Evolutionary conservation across 2,888 invertebrate genomes (phyloP), one percentile per base, ranked within the genome.

Genomic region (Drosophila kambysellisi): DNA sequence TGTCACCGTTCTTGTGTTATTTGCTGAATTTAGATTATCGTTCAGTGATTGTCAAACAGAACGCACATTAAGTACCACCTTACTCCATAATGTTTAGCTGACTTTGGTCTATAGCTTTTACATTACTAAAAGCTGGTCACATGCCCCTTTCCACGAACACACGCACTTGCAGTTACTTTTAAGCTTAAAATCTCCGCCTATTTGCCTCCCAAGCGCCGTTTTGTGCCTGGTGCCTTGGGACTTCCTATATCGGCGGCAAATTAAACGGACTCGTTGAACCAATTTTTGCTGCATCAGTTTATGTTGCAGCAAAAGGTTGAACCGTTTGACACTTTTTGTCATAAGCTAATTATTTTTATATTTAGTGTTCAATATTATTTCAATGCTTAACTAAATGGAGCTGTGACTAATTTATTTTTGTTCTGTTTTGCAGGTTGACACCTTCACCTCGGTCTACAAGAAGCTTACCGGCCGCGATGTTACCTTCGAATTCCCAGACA

Each of bases 381-480:
- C 0, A 15, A 25, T 39, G 29, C 8, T 4, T 1, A 8, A 3
- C 11, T 12, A 29, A 2, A 37, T 20, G 0, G 4, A n/a, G 20
- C 41, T 41, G 48, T 30, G 9, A 66, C 52, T 79, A 74, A 82
- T 64, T 37, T 52, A 0, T 60, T 35, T 64, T 53, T 66, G 80
- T 65, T 81, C 84, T 51, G 30, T 3, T 4, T 95, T 95, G 52
- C 95, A 99, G 99, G 97, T 98, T 91, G 99, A 99, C 93, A 99
- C 99, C 79, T 99, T 99, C 94, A 96, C 98, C 91, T 97, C 98
- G 79, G 98, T 99, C 83, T 99, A 99, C 96, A 99, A 99, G 95
- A 99, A 99, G 94, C 95, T 99, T 91, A 99, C 99, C 90, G 99
- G 99, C 89, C 98, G 99, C 93, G 99, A 99, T 94, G 99, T 99